Base-by-base conservation (phyloP, 2,888 invertebrate genomes). In the Himalopsyche kuldschensis region DNA sequence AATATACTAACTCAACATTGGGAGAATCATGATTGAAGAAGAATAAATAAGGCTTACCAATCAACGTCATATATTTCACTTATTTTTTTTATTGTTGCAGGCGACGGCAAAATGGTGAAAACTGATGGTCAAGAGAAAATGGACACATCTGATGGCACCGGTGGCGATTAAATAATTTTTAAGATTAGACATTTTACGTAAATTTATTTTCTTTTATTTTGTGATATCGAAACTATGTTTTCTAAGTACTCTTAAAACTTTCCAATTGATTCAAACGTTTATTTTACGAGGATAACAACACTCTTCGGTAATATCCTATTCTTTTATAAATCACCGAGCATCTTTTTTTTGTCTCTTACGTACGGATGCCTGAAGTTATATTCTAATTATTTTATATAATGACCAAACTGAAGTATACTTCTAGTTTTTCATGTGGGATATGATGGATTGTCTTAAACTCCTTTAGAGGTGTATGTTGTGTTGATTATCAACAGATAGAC, bases 91-190 rank as follows among this genome's bases (percentile, higher is more conserved):
- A 41, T 41, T 15, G 15, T 85, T 79, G 15, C 89, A 92, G 92
- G 92, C 79, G 92, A 92, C 77, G 91, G 91, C 75, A 92, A 92
- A 85, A 90, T 92, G 84, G 90, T 91, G 75, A 92, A 92, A 88
- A 92, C 91, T 17, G 92, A 92, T 84, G 85, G 81, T 20, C 86
- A 86, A 77, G 92, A 92, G 86, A 91, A 91, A 86, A 88, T 88
- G 87, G 91, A 91, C 88, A 90, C 83, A 0, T 78, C 90, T 46
- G 89, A 90, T 24, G 81, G 80, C 48, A 78, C 41, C n/a, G 46
- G 78, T 27, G 41, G 27, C 46, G 78, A 78, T 27, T 78, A 75
- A 69, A 30, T 75, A 30, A 6, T 75, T 31, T 41, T 41, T 20
- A 20, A 20, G 6, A 55, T 55, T 55, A 55, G 55, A 55, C 10